phyloP scores from a whole-genome alignment of 2,888 invertebrate genomes.

The Drosophila limbata region DNA sequence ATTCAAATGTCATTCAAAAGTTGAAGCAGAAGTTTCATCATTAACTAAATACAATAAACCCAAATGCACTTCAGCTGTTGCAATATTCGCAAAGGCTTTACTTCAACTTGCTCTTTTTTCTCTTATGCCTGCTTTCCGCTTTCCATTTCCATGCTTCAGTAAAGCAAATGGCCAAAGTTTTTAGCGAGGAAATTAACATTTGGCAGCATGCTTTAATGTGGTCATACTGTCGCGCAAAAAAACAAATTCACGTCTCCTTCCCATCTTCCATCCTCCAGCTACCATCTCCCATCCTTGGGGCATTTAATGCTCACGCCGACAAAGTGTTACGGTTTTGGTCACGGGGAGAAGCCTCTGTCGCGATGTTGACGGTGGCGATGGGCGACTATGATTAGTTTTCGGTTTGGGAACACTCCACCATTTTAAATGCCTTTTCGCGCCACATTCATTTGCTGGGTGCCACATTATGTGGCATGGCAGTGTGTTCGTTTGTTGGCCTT shows the following conservation, averaged over 20 bases:
- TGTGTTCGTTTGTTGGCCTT: conserved; percentile 28
- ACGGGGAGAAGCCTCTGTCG: conserved; percentile 21
- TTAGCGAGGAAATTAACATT: conserved; percentile 60
- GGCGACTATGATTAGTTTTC: conserved; percentile 66
- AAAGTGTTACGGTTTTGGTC: conserved; percentile 53
- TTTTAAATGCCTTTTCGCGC: conserved; percentile 52
- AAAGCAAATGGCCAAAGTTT: conserved; percentile 67
- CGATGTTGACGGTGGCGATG: conserved; percentile 27
- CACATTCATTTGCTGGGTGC: conserved; percentile 45
- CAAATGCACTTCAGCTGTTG: conserved; percentile 20
- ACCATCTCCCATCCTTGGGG: background rate
- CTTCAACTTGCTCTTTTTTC: conserved; percentile 11
- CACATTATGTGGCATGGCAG: conserved; percentile 21
- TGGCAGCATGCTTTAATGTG: conserved; percentile 42
- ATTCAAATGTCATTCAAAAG: conserved; percentile 9
- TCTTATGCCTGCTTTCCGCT: background rate
- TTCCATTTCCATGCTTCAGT: conserved; percentile 45
- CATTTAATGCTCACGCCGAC: conserved; percentile 40
- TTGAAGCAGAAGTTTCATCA: conserved; percentile 15
- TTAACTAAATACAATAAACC: conserved; percentile 22
- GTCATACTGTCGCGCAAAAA: conserved; percentile 23
- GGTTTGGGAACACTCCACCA: conserved; percentile 27
- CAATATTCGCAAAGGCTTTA: conserved; percentile 13
- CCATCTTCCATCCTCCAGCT: background rate
- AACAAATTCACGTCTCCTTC: conserved; percentile 6